Percentiles rank a stretch among this genome's conserved stretches.
Evolutionary conservation across 1,140 invertebrate species (phyloP).

Genomic region (Dreissena polymorpha): DNA sequence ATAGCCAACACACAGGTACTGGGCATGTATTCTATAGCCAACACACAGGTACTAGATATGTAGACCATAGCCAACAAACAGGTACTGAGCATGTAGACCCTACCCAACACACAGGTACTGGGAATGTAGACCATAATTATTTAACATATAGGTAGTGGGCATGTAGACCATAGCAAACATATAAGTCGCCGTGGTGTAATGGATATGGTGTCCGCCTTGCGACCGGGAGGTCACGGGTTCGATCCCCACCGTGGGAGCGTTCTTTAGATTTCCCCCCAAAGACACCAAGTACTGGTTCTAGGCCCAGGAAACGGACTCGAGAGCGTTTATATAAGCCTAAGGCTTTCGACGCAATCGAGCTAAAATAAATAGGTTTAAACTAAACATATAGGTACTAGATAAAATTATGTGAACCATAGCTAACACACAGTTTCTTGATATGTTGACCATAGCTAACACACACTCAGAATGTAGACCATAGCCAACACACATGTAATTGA

Average conservation of each 20-base stretch:
- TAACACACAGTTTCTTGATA: neutral
- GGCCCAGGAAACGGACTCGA: too few relatives aligned
- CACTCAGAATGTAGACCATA: neutral
- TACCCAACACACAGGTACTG: neutral
- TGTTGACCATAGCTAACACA: neutral
- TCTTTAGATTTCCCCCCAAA: too few relatives aligned
- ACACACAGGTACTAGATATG: conserved; percentile 27
- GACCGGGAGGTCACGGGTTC: too few relatives aligned
- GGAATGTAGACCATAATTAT: neutral
- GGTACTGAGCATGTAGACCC: conserved; percentile 59
- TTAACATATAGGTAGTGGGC: neutral
- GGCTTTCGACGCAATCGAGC: too few relatives aligned
- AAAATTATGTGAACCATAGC: neutral
- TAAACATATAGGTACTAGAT: neutral
- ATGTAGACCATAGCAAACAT: neutral
- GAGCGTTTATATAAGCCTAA: too few relatives aligned
- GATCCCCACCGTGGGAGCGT: too few relatives aligned
- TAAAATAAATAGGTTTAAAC: too few relatives aligned
- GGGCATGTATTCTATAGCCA: neutral
- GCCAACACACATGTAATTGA: neutral
- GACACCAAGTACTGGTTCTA: too few relatives aligned
- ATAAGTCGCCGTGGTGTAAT: neutral
- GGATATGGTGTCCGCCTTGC: too few relatives aligned
- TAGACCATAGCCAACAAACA: conserved; percentile 94
- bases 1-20: neutral